A percentile compares a stretch with the other conserved stretches of the same genome.
Evolutionary conservation across 2,888 invertebrate genomes (phyloP).

Genomic region (Plebejus argus): DNA sequence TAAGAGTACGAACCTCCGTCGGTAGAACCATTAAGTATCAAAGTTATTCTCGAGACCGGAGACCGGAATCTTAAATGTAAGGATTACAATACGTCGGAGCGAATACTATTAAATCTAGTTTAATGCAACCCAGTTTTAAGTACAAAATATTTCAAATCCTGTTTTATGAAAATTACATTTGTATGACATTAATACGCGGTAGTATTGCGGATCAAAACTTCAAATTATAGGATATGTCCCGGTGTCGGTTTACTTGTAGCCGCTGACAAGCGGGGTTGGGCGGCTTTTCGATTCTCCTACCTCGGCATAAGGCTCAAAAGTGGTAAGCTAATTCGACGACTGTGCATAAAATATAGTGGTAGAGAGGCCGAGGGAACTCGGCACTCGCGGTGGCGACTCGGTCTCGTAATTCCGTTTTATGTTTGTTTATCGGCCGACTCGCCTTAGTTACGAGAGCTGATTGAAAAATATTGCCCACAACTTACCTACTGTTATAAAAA

Average conservation of each 20-base stretch:
- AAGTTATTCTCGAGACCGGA: background rate
- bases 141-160: constrained; percentile 24
- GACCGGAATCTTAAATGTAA: constrained; percentile 16
- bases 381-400: constrained; percentile 30
- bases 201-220: constrained; percentile 40
- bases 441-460: constrained; percentile 54
- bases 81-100: constrained; percentile 15
- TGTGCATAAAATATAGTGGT: constrained; percentile 41
- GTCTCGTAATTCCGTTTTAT: constrained; percentile 46
- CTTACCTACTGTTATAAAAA: constrained; percentile 36
- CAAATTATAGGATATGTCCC: constrained; percentile 43
- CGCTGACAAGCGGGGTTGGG: background rate
- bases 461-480: constrained; percentile 56
- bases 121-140: background rate
- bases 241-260: constrained; percentile 39
- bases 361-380: constrained; percentile 25
- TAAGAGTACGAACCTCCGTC: background rate
- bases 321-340: background rate
- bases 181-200: constrained; percentile 36
- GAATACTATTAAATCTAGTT: background rate
- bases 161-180: constrained; percentile 29
- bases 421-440: constrained; percentile 44
- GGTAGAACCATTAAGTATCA: background rate
- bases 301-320: background rate
- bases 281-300: background rate